These are phyloP conservation scores for Myzus persicae DNA, from an alignment of 1,140 invertebrate species.

Conservation along the genomic window DNA sequence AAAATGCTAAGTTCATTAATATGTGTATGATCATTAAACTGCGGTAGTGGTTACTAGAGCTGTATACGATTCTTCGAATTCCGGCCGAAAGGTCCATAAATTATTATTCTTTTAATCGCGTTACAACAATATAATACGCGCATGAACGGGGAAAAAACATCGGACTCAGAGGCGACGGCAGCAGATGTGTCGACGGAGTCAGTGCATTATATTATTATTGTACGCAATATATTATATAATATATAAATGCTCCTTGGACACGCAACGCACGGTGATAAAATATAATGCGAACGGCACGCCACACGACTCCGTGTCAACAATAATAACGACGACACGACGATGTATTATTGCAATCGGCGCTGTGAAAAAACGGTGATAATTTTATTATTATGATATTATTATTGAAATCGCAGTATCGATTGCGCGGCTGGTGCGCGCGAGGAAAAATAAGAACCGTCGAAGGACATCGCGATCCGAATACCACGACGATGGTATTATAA, in stretches of 20 bases:
- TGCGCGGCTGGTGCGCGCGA: not conserved
- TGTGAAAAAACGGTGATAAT: not conserved
- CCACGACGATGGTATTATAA: no score
- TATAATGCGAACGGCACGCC: conserved; percentile 19
- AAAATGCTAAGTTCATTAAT: not conserved
- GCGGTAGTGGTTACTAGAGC: not conserved
- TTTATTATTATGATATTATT: not conserved
- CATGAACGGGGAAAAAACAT: not conserved
- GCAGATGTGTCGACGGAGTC: conserved; percentile 11
- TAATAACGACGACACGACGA: conserved; percentile 22
- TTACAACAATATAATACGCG: not conserved
- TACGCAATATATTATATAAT: not conserved
- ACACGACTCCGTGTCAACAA: conserved; percentile 33
- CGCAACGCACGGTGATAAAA: conserved; percentile 13
- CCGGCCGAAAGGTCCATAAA: not conserved
- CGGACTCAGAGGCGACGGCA: not conserved
- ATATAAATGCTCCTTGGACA: conserved; percentile 8
- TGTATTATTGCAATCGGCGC: not conserved
- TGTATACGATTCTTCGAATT: not conserved
- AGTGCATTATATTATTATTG: not conserved
- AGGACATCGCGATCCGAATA: not conserved
- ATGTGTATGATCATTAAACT: not conserved
- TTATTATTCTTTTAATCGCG: not conserved
- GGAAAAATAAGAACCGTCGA: no score
- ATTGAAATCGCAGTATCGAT: not conserved